Conservation (phyloP, 2,797 vertebrate species). For the Sebastes oblongus region DNA sequence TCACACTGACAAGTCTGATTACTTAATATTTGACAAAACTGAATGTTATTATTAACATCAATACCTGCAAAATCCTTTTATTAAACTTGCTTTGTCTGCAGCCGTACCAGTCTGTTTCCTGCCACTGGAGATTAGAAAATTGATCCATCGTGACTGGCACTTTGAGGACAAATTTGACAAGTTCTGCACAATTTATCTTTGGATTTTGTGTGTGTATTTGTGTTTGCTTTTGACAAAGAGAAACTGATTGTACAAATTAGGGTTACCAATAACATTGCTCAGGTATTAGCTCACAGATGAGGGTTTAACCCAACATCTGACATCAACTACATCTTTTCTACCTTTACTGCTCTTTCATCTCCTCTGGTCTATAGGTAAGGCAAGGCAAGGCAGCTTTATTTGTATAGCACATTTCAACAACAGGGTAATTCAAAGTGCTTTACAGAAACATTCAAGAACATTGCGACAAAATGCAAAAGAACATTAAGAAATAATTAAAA, state of each 20-base stretch:
- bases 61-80: background rate
- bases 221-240: constrained; percentile 6
- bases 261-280: background rate
- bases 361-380: background rate
- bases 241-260: background rate
- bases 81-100: constrained; percentile 28
- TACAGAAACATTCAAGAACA: no score
- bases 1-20: background rate
- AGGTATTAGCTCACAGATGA: background rate
- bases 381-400: no score
- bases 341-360: constrained; percentile 22
- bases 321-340: background rate
- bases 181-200: constrained; percentile 72
- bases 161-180: constrained; percentile 86
- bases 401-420: no score
- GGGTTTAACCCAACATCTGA: constrained; percentile 6
- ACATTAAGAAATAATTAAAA: no score
- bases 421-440: no score
- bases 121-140: constrained; percentile 84
- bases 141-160: constrained; percentile 85
- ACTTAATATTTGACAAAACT: background rate
- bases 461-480: no score
- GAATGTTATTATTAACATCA: constrained; percentile 8
- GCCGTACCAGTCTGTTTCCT: constrained; percentile 19
- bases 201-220: background rate